phyloP scores from a whole-genome alignment of 2,797 vertebrate genomes.

The Sebastes melanostomus region DNA sequence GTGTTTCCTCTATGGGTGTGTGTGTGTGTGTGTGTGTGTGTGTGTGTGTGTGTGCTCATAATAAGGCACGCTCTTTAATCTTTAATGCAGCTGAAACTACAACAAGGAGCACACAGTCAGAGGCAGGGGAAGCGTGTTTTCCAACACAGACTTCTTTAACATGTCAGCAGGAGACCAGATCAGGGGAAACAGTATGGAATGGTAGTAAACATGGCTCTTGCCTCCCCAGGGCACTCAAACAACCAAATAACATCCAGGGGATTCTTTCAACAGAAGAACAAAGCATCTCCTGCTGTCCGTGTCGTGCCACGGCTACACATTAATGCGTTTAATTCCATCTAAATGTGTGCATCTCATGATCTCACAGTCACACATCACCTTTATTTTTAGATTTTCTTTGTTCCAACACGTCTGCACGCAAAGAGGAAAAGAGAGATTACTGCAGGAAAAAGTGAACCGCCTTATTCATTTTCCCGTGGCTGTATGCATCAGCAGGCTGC shows the following conservation, averaged over 20 bases:
- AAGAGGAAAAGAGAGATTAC: slow-evolving; percentile 38
- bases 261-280: neutral
- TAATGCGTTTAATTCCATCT: neutral
- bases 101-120: slow-evolving; percentile 60
- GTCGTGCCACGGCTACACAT: neutral
- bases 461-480: slow-evolving; percentile 48
- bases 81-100: slow-evolving; percentile 74
- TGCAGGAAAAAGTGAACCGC: slow-evolving; percentile 40
- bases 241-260: slow-evolving; percentile 20
- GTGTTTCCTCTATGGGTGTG: slow-evolving; percentile 28
- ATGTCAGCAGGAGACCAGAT: slow-evolving; percentile 59
- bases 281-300: neutral
- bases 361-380: slow-evolving; percentile 7
- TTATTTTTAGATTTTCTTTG: slow-evolving; percentile 31
- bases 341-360: neutral
- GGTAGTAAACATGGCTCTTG: slow-evolving; percentile 29
- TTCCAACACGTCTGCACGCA: slow-evolving; percentile 10
- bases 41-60: slow-evolving; percentile 40
- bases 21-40: slow-evolving; percentile 15
- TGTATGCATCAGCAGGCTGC: slow-evolving; percentile 49
- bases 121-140: slow-evolving; percentile 51
- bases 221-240: slow-evolving; percentile 13
- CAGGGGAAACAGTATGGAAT: slow-evolving; percentile 35
- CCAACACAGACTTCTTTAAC: slow-evolving; percentile 43
- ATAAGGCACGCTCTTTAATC: slow-evolving; percentile 68